Evolutionary conservation across 1,140 invertebrate species (phyloP), one percentile per base, ranked within the genome.

Genomic region (Hylaeus anthracinus): DNA sequence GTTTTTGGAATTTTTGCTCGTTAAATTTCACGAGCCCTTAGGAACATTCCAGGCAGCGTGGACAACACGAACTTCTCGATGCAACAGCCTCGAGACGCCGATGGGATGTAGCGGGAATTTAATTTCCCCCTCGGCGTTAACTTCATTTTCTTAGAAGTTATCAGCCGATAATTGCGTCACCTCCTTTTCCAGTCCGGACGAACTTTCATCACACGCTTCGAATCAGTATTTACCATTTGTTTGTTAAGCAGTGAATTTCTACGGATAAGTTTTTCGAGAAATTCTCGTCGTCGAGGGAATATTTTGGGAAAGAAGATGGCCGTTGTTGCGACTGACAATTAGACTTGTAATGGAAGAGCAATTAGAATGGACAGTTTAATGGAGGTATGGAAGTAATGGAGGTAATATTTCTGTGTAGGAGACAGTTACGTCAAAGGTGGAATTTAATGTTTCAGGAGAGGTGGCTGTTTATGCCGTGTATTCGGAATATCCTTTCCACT

Each of bases 111-210:
- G 37, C 64, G 53, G 41, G n/a, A 75, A 75, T 81, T 81, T 69
- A 73, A 72, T 79, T 79, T 56, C 77, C 77, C 48, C 55, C 64
- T 41, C 70, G 14, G 51, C 70, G 70, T 72, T 79, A 79, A 79
- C 70, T 56, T 56, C 26, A 39, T 79, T 79, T 56, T 10, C 51
- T 5, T 48, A 2, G 9, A 73, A 79, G 61, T 79, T 79, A 73
- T 58, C 70, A 41, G 61, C 56, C 61, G 43, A 69, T 73, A 79
- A 79, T 79, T 79, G 70, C 12, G 77, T 51, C 77, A 58, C 15
- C 70, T 48, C 53, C 65, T 45, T 72, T 72, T 65, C 51, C 60
- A 55, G 48, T 41, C 75, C 26, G 26, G 37, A 12, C 9, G 1
- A 63, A 64, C 60, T 65, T 65, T 64, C 37, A 39, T 56, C 41